Base-by-base conservation (phyloP, 2,113 vertebrate species). In the Aix galericulata region DNA sequence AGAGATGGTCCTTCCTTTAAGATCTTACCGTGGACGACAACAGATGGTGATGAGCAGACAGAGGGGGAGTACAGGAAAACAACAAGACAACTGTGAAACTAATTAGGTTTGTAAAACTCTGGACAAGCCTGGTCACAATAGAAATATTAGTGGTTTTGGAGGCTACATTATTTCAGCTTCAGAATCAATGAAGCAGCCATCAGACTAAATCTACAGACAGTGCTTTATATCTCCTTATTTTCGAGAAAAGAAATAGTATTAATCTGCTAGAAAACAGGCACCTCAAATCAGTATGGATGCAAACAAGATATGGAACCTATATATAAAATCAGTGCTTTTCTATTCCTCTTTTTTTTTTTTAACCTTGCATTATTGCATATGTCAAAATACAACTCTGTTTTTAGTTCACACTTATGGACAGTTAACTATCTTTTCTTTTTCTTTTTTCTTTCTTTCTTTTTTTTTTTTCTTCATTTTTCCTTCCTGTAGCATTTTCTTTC, bases 71-170 rank as follows among this genome's bases (percentile, higher is more conserved):
- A 69, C 84, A 92, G 91, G 94, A 95, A 97, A 97, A 96, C 95
- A 97, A 96, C 18, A 96, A 91, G 95, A 96, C 96, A 94, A 97
- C 94, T 97, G 95, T 96, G 95, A 97, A 96, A 96, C 91, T 97
- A 97, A 97, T 96, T 97, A 95, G 93, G 91, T 94, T 94, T 92
- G 94, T 97, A 97, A 96, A 97, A 93, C 93, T 94, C 94, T 91
- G 95, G 94, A 94, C 94, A 93, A 93, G 95, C 69, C 89, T 94
- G 93, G 94, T 91, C 84, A 97, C 86, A 95, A 92, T 82, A 89
- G 93, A 94, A 94, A 96, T 96, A 97, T 97, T 94, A 89, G 91
- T 93, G 91, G 83, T 13, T 93, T 94, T 89, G 74, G 66, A 87
- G 77, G 58, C 44, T 95, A 89, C 69, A 40, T 95, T 91, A 89